A percentile compares a stretch with the other conserved stretches of the same genome.
Evolutionary conservation across 2,797 vertebrate species (phyloP).

Genomic region (Gila robusta): DNA sequence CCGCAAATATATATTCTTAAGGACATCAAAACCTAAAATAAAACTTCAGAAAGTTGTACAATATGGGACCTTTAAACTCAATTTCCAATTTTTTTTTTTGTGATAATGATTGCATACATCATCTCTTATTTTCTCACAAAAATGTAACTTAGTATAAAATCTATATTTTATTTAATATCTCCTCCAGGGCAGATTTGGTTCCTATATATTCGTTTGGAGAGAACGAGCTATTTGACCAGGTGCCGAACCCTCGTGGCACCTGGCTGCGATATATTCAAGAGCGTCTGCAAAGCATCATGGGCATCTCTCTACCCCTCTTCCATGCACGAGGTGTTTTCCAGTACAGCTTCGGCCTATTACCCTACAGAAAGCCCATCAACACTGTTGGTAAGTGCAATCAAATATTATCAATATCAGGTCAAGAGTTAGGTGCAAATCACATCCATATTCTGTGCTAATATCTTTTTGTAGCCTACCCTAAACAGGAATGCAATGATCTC

Average conservation of each 20-base stretch:
- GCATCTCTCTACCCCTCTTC: slow-evolving; percentile 90
- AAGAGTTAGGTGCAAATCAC: background rate
- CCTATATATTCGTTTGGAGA: slow-evolving; percentile 96
- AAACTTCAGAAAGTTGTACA: no score
- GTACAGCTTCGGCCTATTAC: slow-evolving; percentile 91
- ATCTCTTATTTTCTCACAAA: background rate
- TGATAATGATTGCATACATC: background rate
- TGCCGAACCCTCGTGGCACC: slow-evolving; percentile 84
- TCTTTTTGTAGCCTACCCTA: background rate
- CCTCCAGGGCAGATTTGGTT: slow-evolving; percentile 83
- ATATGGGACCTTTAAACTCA: background rate
- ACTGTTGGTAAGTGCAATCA: slow-evolving; percentile 85
- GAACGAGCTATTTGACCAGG: slow-evolving; percentile 90
- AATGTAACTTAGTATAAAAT: background rate
- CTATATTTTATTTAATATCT: background rate
- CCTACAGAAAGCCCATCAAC: slow-evolving; percentile 87
- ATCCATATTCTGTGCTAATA: background rate
- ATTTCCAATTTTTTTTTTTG: background rate
- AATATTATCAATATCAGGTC: background rate
- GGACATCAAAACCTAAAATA: no score
- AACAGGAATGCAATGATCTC: background rate
- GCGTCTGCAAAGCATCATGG: slow-evolving; percentile 86
- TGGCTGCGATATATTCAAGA: slow-evolving; percentile 86
- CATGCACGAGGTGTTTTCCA: slow-evolving; percentile 93
- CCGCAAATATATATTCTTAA: no score